Conservation (phyloP, 2,888 invertebrate species). For the Oxyscelio sp. region DNA sequence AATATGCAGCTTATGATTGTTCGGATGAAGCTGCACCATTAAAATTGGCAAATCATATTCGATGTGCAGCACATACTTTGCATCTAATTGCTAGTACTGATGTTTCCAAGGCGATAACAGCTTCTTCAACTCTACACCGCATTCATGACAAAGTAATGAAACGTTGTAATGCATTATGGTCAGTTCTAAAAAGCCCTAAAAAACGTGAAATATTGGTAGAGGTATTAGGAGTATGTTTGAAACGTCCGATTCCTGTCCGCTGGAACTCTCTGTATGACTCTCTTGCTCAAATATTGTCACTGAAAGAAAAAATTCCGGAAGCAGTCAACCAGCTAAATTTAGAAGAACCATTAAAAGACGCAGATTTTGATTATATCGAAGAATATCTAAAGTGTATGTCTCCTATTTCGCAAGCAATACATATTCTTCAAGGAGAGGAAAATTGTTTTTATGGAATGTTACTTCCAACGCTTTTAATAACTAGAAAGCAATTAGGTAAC, state of each 20-base stretch:
- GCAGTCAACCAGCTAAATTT: not conserved
- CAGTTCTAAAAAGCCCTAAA: not conserved
- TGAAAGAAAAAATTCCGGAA: too few relatives aligned
- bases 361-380: conserved; percentile 13
- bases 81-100: conserved; percentile 3
- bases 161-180: not conserved
- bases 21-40: not conserved
- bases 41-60: not conserved
- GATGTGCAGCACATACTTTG: not conserved
- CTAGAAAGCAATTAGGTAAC: conserved; percentile 1
- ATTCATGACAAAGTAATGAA: not conserved
- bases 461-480: conserved; percentile 10
- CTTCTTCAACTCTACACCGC: not conserved
- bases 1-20: not conserved
- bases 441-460: conserved; percentile 22
- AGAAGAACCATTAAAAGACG: not conserved
- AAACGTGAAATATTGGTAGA: not conserved
- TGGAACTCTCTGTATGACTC: not conserved
- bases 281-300: not conserved
- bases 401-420: conserved; percentile 11
- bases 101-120: not conserved
- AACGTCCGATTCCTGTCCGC: not conserved
- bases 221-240: not conserved
- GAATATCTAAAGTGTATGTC: conserved; percentile 15
- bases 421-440: conserved; percentile 13